Base-by-base conservation (phyloP, 1,140 invertebrate species). In the Diorhabda elongata region DNA sequence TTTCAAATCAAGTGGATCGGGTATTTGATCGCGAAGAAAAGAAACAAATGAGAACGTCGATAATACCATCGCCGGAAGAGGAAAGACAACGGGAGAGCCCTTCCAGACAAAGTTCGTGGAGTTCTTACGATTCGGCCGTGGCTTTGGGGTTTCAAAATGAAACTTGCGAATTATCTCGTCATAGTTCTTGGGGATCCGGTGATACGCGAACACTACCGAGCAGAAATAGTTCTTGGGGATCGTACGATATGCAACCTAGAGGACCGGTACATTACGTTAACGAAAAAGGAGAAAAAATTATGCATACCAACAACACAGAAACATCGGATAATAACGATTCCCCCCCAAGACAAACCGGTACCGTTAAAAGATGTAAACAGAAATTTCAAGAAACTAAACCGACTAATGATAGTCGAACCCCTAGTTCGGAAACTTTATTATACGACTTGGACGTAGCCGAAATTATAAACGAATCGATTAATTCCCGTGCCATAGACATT, bases 111-210 rank as follows among this genome's bases (percentile, higher is more conserved):
- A 91, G 88, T 79, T 92, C 91, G 3, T 92, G 90, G 89, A 91
- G 90, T 76, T 92, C 90, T 41, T 91, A 89, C 80, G 90, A 92
- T 79, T 91, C 89, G 77, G 90, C 90, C 9, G 88, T 90, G 5
- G 87, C 89, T 7, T 81, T 89, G 57, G 84, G 85, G 45, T 85
- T 83, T 69, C 84, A 83, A 80, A 68, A 72, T 70, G 66, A 79
- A 81, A 26, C 87, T n/a, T 69, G 88, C 67, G 80, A 81, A 44
- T 84, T 89, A 2, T 92, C 90, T n/a, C 85, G 92, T 42, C 90
- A 94, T 78, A 91, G 90, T 73, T 93, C 92, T 42, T 93, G 91
- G 91, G 91, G 92, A 61, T 91, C 89, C 3, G 87, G 87, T 47
- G 90, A 91, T 78, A 88, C 86, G 67, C 81, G 86, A 42, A 86